phyloP scores from a whole-genome alignment of 2,113 vertebrate species.

The Neopipo cinnamomea region DNA sequence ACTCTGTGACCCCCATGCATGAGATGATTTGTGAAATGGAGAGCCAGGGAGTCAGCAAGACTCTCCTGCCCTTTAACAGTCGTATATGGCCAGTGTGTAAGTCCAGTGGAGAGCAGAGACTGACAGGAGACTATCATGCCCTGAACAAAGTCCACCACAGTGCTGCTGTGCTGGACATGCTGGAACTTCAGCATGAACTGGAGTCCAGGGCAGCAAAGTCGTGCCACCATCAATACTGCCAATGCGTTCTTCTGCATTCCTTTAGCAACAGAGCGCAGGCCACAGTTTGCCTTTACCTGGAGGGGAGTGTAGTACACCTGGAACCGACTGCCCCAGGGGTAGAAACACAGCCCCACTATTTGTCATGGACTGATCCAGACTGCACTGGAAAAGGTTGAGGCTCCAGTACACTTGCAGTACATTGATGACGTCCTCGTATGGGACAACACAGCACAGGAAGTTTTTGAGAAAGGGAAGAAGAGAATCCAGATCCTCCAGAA shows the following conservation, averaged over 20 bases:
- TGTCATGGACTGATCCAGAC: not conserved
- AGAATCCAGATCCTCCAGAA: not conserved
- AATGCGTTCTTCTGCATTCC: not conserved
- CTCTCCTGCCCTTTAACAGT: not conserved
- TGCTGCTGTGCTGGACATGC: not conserved
- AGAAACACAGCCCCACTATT: not conserved
- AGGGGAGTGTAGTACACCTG: not conserved
- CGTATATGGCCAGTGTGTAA: not conserved
- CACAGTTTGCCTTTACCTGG: not conserved
- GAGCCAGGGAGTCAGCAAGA: not conserved
- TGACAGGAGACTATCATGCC: not conserved
- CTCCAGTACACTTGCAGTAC: not conserved
- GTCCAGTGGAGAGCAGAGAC: not conserved
- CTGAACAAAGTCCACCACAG: not conserved
- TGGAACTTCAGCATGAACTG: not conserved
- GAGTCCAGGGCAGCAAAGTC: not conserved
- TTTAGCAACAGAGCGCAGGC: not conserved
- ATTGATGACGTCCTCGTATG: not conserved
- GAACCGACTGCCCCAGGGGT: not conserved
- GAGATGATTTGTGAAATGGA: not conserved
- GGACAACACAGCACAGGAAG: not conserved
- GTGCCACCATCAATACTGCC: not conserved
- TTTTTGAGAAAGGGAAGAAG: not conserved
- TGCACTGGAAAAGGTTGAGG: not conserved
- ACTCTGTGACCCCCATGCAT: not conserved